phyloP scores from a whole-genome alignment of 2,113 vertebrate genomes.

The Herpailurus yagouaroundi region DNA sequence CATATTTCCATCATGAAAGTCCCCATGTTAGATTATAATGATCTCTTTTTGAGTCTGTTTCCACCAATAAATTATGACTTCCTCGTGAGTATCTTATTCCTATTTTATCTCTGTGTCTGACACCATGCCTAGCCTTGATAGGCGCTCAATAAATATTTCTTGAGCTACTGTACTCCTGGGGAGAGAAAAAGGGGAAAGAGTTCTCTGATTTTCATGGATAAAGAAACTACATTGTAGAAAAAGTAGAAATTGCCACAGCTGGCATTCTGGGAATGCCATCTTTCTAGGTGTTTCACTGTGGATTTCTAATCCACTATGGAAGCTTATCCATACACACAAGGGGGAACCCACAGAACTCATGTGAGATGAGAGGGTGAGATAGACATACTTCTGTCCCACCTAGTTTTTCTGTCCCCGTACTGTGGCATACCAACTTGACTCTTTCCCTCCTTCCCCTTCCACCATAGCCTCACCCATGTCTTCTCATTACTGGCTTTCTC shows the following conservation, averaged over 20 bases:
- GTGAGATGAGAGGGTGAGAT: not conserved
- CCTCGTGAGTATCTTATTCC: not conserved
- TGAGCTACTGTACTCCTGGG: not conserved
- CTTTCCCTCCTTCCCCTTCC: not conserved
- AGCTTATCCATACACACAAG: not conserved
- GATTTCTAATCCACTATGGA: not conserved
- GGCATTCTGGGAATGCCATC: not conserved
- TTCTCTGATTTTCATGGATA: not conserved
- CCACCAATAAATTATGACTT: not conserved
- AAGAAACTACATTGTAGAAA: not conserved
- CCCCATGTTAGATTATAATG: not conserved
- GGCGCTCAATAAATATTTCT: not conserved
- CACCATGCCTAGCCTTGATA: not conserved
- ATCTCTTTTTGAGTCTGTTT: not conserved
- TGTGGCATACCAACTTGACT: not conserved
- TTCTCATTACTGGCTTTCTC: conserved; percentile 43
- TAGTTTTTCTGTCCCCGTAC: not conserved
- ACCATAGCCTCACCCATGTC: not conserved
- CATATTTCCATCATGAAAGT: not conserved
- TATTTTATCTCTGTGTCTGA: not conserved
- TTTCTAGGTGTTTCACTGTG: not conserved
- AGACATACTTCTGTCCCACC: not conserved
- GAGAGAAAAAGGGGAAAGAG: not conserved
- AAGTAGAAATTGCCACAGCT: not conserved
- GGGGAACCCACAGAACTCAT: not conserved